Base-by-base conservation (phyloP, 2,888 invertebrate species). In the Machimus atricapillus region DNA sequence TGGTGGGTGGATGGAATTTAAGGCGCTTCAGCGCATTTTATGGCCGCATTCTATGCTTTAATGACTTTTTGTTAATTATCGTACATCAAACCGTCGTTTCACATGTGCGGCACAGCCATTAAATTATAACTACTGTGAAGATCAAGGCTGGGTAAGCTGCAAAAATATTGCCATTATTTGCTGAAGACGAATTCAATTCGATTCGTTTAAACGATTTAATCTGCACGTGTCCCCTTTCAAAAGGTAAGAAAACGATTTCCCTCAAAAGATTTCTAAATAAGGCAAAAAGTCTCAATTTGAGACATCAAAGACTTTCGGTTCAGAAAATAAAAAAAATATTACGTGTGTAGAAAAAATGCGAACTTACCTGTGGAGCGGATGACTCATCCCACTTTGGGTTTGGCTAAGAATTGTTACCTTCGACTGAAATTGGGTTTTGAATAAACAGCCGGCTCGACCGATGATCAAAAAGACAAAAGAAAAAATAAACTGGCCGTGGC, bases 311-410 rank as follows among this genome's bases (percentile, higher is more conserved):
- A 9, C 27, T 23, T 27, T 23, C 34, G 9, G 19, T 27, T 66
- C 3, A 27, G 6, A 66, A 16, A n/a, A 52, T 19, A 8, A 52
- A 27, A 23, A 1, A 66, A 27, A 14, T 46, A n/a, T n/a, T n/a
- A 46, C 12, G 0, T 14, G 9, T 23, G 2, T 19, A 66, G 14
- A 78, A 78, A 40, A 78, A 78, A 78, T 78, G 43, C 43, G 14
- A 78, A 78, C 23, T 78, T 40, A 43, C 43, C 23, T 40, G 76
- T 12, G 19, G 66, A 66, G n/a, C 12, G 27, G 14, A 12, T 78
- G 78, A 78, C 37, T 78, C 78, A 78, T 78, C 43, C 43, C 23
- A 14, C 23, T 78, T 78, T 78, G 78, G 78, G 78, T 78, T 40
- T 78, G 78, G 78, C 78, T 66, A 12, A 14, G 12, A 40, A 78